Evolutionary conservation across 2,797 vertebrate genomes (phyloP).

Genomic region (Poeciliopsis gracilis): DNA sequence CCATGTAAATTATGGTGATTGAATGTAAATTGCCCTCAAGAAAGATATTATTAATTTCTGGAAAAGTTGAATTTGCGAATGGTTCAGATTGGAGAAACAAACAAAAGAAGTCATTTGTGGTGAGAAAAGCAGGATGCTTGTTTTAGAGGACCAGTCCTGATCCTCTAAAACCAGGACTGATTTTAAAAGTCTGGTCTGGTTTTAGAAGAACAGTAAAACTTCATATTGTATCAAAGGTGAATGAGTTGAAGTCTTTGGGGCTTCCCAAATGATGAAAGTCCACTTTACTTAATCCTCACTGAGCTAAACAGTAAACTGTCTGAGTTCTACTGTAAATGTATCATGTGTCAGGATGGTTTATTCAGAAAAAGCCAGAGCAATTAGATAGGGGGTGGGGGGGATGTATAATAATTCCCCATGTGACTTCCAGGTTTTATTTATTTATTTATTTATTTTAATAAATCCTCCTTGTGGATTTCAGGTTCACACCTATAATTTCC

Average conservation of each 20-base stretch:
- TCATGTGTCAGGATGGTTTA: background rate
- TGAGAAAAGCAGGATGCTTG: too few species aligned
- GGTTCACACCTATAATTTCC: conserved; percentile 20
- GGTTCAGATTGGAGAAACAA: too few species aligned
- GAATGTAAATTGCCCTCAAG: too few species aligned
- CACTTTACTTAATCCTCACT: background rate
- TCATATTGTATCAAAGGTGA: background rate
- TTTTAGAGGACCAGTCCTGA: too few species aligned
- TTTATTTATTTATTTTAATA: background rate
- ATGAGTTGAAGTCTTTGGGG: background rate
- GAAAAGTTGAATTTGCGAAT: too few species aligned
- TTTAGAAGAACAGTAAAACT: background rate
- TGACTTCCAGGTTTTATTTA: background rate
- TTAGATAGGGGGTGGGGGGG: background rate
- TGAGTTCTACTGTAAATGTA: background rate
- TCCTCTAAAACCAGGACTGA: too few species aligned
- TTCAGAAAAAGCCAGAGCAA: background rate
- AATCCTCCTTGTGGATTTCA: conserved; percentile 1
- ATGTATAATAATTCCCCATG: background rate
- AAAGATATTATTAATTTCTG: too few species aligned
- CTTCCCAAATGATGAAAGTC: background rate
- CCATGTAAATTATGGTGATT: too few species aligned
- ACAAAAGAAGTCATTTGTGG: too few species aligned
- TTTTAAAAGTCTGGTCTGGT: too few species aligned
- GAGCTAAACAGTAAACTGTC: background rate